A percentile compares a stretch with the other conserved stretches of the same genome.
Conservation (phyloP, 2,797 vertebrate species). For the Nyctibius grandis region DNA sequence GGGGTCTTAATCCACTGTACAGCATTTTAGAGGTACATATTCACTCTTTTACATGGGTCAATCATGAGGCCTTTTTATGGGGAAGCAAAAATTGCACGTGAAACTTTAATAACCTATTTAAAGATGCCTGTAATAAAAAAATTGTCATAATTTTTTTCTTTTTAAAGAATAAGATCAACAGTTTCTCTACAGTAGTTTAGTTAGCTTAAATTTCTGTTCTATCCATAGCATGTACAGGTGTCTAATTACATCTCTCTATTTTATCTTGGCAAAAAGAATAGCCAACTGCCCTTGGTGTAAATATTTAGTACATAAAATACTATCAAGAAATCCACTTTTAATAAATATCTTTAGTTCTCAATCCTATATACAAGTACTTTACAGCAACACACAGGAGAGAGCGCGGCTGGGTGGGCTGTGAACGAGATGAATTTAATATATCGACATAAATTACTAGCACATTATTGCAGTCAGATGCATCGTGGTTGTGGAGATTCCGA, state of each 20-base stretch:
- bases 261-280: slow-evolving; percentile 24
- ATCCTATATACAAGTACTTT: slow-evolving; percentile 90
- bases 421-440: slow-evolving; percentile 54
- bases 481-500: slow-evolving; percentile 70
- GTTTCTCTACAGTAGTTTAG: slow-evolving; percentile 38
- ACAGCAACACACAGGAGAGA: slow-evolving; percentile 80
- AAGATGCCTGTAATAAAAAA: background rate
- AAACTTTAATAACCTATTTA: slow-evolving; percentile 55
- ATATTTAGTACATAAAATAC: slow-evolving; percentile 74
- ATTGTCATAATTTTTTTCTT: slow-evolving; percentile 54
- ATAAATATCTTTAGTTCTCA: slow-evolving; percentile 92
- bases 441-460: slow-evolving; percentile 70
- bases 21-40: background rate
- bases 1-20: background rate
- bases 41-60: slow-evolving; percentile 59
- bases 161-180: background rate
- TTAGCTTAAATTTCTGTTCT: slow-evolving; percentile 36
- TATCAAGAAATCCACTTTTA: slow-evolving; percentile 79
- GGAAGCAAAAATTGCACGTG: slow-evolving; percentile 57
- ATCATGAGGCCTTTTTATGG: background rate
- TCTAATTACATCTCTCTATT: slow-evolving; percentile 40
- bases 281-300: slow-evolving; percentile 58
- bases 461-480: slow-evolving; percentile 88
- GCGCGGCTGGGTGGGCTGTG: slow-evolving; percentile 68
- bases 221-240: background rate